These are phyloP conservation scores for Archegozetes longisetosus DNA, from an alignment of 1,140 invertebrate genomes.

Conservation along the genomic window DNA sequence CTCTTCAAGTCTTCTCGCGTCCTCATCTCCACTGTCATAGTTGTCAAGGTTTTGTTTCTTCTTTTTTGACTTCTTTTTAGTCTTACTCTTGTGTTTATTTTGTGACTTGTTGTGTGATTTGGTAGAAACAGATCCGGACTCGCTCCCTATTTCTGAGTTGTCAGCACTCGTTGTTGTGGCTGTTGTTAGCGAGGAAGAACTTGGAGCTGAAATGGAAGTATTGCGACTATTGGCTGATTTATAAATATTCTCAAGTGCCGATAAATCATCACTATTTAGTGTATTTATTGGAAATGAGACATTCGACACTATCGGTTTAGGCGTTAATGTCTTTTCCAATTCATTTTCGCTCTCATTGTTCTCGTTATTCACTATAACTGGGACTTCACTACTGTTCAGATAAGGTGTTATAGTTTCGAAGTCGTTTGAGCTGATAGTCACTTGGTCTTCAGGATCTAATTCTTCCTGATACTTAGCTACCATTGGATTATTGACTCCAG, in stretches of 20 bases:
- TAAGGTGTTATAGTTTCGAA: not conserved
- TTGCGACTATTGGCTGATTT: not conserved
- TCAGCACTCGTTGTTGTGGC: not conserved
- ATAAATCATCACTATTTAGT: not conserved
- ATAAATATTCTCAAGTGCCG: not conserved
- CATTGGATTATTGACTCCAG: conserved; percentile 51
- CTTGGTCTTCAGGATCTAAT: conserved; percentile 47
- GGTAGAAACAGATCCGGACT: not conserved
- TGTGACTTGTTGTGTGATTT: conserved; percentile 3
- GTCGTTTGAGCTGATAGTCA: not conserved
- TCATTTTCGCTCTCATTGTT: conserved; percentile 1
- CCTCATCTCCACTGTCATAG: conserved; percentile 1
- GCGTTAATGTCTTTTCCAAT: not conserved
- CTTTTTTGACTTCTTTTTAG: conserved; percentile 15
- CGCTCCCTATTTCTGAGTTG: not conserved
- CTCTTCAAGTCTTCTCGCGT: not conserved
- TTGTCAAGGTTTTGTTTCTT: not conserved
- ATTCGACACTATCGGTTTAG: not conserved
- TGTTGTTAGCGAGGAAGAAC: not conserved
- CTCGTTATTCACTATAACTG: not conserved
- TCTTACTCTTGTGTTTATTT: not conserved
- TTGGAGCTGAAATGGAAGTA: not conserved
- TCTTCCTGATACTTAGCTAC: conserved; percentile 76
- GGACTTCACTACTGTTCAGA: not conserved
- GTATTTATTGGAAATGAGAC: not conserved